Base-by-base conservation (phyloP, 2,797 vertebrate species). In the Borostomias antarcticus region DNA sequence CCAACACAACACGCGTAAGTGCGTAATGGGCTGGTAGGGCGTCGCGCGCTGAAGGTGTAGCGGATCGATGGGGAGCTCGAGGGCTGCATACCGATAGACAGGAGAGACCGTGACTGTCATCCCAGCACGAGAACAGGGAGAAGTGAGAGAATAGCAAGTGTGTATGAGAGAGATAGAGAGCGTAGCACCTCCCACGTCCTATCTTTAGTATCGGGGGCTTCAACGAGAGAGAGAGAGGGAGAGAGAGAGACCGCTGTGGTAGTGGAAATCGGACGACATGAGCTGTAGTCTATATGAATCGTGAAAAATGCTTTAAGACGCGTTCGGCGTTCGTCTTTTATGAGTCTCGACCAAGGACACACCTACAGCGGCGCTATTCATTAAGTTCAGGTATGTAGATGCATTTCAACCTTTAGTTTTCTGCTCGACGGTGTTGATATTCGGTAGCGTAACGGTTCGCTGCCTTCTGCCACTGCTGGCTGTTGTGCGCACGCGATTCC, bases 161-260 rank as follows among this genome's bases (percentile, higher is more conserved):
- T 79, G 76, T 70, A 81, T 63, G 84, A 80, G 28, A 70, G 71
- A 81, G 72, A 73, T 83, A 85, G 86, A 75, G 77, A 74, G 83
- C 73, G 87, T 77, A 88, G 87, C 86, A 81, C 89, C 89, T 90
- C 89, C 89, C 86, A 89, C 90, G 80, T 88, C 84, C 86, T 84
- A 75, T 83, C 72, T 84, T 77, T 59, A 68, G 73, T 62, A 67
- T 66, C 56, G 64, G 60, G 74, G 62, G 72, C 58, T 69, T 64
- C 62, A 32, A 62, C 25, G 70, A 72, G 77, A 56, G 73, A 60
- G 70, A 64, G 69, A 45, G 64, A 52, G 53, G 37, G 62, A 57
- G 57, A 57, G 72, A 65, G 78, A 67, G 65, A 75, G 73, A 67
- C 66, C 72, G 76, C 77, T 64, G 75, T 84, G 85, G 80, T 84